phyloP scores from a whole-genome alignment of 2,113 vertebrate species.

The Sylvietta virens region DNA sequence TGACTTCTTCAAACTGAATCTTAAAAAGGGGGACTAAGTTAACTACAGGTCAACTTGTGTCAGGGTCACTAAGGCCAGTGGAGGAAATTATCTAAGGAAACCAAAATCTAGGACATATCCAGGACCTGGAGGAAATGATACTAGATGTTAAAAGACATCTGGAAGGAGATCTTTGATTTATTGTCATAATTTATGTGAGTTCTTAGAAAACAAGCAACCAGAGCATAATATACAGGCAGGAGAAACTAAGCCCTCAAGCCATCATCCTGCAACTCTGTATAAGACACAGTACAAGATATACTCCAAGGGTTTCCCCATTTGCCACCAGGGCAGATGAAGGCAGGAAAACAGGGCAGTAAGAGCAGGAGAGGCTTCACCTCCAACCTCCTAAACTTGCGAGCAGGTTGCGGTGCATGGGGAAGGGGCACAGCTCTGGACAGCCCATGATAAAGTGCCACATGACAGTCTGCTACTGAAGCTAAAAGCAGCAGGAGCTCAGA shows the following conservation, averaged over 20 bases:
- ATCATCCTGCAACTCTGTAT: background rate
- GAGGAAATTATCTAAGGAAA: conserved; percentile 70
- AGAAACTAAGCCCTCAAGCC: background rate
- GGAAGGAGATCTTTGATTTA: conserved; percentile 57
- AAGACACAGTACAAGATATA: background rate
- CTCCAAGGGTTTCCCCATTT: background rate
- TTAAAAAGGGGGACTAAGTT: conserved; percentile 35
- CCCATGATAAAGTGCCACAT: conserved; percentile 53
- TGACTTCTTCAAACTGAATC: conserved; percentile 23
- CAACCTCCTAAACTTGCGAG: background rate
- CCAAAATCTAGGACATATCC: conserved; percentile 66
- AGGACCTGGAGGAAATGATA: conserved; percentile 61
- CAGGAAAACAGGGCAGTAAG: background rate
- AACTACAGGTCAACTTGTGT: conserved; percentile 41
- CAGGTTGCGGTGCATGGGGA: background rate
- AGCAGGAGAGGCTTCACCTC: background rate
- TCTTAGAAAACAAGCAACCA: conserved; percentile 40
- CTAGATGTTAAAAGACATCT: conserved; percentile 66
- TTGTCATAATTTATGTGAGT: conserved; percentile 17
- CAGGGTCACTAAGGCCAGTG: conserved; percentile 16
- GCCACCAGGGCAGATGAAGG: background rate
- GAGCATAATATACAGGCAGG: background rate
- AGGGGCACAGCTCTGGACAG: conserved; percentile 2
- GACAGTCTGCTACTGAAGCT: conserved; percentile 55
- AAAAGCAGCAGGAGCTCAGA: conserved; percentile 68